phyloP scores from a whole-genome alignment of 2,797 vertebrate genomes.

The Tenualosa ilisha region DNA sequence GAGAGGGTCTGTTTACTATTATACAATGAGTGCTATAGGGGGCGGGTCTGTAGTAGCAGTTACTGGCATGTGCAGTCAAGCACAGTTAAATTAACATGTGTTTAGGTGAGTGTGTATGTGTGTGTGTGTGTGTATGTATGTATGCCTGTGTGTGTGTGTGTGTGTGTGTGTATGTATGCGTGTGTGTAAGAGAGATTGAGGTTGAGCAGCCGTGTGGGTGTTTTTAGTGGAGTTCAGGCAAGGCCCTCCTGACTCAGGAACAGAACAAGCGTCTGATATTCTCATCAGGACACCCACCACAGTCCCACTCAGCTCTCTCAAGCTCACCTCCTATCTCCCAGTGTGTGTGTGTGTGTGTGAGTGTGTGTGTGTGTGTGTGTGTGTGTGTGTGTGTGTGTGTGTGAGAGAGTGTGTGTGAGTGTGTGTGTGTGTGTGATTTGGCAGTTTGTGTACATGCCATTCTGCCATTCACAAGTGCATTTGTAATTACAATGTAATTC shows the following conservation, averaged over 20 bases:
- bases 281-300: slow-evolving; percentile 16
- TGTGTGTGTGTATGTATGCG: background rate
- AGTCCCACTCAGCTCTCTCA: background rate
- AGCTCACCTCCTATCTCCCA: background rate
- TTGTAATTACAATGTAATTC: background rate
- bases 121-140: background rate
- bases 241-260: slow-evolving; percentile 1
- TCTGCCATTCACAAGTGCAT: background rate
- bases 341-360: background rate
- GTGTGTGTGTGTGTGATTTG: background rate
- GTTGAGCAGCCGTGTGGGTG: slow-evolving; percentile 22
- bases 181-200: slow-evolving; percentile 16
- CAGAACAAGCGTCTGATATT: slow-evolving; percentile 22
- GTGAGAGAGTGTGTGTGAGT: too few species aligned
- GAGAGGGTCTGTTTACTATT: background rate
- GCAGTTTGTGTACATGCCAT: background rate
- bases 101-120: background rate
- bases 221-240: slow-evolving; percentile 1
- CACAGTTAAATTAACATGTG: background rate
- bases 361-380: background rate
- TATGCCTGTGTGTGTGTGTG: background rate
- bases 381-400: background rate
- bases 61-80: too few species aligned
- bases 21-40: background rate
- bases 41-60: background rate